These are phyloP conservation scores for Papilio polyxenes DNA, from an alignment of 1,140 invertebrate species.

Conservation along the genomic window DNA sequence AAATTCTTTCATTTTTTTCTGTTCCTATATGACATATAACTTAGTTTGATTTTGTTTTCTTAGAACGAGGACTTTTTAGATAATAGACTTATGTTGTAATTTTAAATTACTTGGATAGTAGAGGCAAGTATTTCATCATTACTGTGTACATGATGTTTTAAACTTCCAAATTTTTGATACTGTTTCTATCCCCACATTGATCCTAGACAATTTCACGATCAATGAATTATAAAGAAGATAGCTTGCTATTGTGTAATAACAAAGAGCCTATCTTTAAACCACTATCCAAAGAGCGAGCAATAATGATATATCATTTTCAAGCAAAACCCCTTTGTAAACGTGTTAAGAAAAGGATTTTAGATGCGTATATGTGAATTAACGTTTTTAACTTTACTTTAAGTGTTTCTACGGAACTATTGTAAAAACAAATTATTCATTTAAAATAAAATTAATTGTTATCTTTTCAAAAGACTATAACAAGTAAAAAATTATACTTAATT, in stretches of 20 bases:
- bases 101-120: no score
- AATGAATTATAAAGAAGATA: constrained; percentile 15
- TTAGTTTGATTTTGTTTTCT: background rate
- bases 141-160: no score
- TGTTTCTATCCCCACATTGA: background rate
- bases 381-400: background rate
- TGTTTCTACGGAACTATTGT: background rate
- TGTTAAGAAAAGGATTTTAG: constrained; percentile 1
- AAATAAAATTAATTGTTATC: background rate
- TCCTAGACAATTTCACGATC: background rate
- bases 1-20: constrained; percentile 4
- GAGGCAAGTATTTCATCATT: no score
- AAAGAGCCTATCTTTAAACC: background rate
- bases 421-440: no score
- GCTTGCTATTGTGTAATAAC: background rate
- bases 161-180: background rate
- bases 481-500: background rate
- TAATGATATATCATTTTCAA: background rate
- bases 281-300: background rate
- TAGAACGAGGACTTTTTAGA: background rate
- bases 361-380: background rate
- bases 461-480: background rate
- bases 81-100: background rate
- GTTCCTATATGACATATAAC: background rate
- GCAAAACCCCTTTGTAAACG: background rate